phyloP scores from a whole-genome alignment of 2,888 invertebrate genomes.

The Cybosia mesomella region DNA sequence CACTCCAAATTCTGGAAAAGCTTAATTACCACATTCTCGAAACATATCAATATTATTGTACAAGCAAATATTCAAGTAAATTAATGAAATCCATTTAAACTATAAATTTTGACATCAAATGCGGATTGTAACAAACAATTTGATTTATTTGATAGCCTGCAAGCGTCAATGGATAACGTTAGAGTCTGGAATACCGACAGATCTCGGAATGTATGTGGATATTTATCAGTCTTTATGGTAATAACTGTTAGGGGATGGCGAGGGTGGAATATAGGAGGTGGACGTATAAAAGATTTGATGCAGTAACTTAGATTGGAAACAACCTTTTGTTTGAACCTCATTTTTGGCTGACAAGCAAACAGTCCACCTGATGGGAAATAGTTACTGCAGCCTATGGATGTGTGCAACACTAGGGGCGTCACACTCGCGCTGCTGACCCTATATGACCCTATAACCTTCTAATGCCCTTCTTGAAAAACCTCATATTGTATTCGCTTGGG shows the following conservation, averaged over 20 bases:
- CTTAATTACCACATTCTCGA: constrained; percentile 21
- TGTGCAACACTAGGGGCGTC: too few species aligned
- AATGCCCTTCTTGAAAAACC: too few species aligned
- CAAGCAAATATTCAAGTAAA: constrained; percentile 38
- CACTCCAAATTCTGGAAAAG: constrained; percentile 15
- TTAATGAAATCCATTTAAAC: constrained; percentile 35
- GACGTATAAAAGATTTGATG: neutral
- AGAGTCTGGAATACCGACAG: constrained; percentile 50
- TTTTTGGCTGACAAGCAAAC: too few species aligned
- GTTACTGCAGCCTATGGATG: too few species aligned
- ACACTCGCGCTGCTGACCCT: too few species aligned
- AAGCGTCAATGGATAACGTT: constrained; percentile 43
- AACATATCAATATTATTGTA: constrained; percentile 43
- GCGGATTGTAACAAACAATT: constrained; percentile 30
- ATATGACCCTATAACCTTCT: too few species aligned
- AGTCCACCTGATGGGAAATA: too few species aligned
- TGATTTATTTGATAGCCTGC: constrained; percentile 22
- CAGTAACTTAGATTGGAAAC: constrained; percentile 25
- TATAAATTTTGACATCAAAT: constrained; percentile 43
- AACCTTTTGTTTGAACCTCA: neutral
- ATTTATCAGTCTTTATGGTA: constrained; percentile 74
- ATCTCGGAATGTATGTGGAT: constrained; percentile 61
- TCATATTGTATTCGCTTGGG: too few species aligned
- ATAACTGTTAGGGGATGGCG: constrained; percentile 54
- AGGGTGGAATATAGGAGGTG: constrained; percentile 9